Conservation (phyloP, 2,888 invertebrate species). For the Nymphalis urticae region DNA sequence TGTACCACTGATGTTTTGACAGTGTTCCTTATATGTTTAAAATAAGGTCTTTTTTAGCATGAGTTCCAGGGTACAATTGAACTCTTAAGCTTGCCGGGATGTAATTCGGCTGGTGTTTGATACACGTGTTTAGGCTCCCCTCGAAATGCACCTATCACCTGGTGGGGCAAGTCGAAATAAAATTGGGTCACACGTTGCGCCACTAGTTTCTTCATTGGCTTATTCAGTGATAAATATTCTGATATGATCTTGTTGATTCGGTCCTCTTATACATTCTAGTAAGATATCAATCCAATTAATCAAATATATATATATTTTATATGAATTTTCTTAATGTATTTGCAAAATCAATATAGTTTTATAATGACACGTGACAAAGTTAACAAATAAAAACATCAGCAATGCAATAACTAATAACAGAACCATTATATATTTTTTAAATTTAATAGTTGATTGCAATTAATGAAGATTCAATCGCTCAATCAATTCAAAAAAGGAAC, state of each 20-base stretch:
- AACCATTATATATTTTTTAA: not conserved
- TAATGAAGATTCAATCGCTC: conserved; percentile 7
- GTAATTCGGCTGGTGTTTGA: conserved; percentile 56
- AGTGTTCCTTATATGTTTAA: not conserved
- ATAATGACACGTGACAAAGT: not conserved
- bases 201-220: conserved; percentile 50
- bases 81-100: conserved; percentile 40
- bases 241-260: conserved; percentile 31
- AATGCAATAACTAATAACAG: not conserved
- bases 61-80: conserved; percentile 9
- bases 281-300: conserved; percentile 3
- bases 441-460: not conserved
- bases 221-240: conserved; percentile 26
- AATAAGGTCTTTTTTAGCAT: conserved; percentile 25
- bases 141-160: conserved; percentile 74
- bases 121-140: conserved; percentile 66
- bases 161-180: conserved; percentile 55
- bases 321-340: not conserved
- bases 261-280: conserved; percentile 15
- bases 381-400: not conserved
- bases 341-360: not conserved
- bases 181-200: conserved; percentile 78
- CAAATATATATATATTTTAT: not conserved
- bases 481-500: conserved; percentile 15
- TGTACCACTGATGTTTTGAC: not conserved